Evolutionary conservation across 2,888 invertebrate genomes (phyloP).

Genomic region (Mythimna loreyi): DNA sequence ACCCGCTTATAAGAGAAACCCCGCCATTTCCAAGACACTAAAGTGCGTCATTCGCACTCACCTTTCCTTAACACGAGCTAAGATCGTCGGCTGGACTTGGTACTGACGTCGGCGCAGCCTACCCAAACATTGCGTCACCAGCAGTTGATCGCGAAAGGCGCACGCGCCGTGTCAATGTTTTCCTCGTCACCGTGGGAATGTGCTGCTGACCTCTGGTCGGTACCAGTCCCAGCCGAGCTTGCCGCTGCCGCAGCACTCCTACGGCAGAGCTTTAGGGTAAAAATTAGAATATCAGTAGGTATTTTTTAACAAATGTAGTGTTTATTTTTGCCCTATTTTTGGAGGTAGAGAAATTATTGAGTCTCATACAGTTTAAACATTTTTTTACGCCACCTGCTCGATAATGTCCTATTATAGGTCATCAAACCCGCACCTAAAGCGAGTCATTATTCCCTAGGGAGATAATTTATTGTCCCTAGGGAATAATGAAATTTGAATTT

Average conservation of each 20-base stretch:
- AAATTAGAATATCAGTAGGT: too few relatives aligned
- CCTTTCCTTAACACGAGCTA: conserved; percentile 30
- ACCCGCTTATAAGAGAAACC: conserved; percentile 11
- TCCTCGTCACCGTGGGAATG: conserved; percentile 4
- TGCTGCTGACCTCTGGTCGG: background rate
- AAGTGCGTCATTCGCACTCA: conserved; percentile 31
- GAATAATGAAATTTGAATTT: too few relatives aligned
- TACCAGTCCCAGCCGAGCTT: background rate
- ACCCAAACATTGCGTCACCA: conserved; percentile 5
- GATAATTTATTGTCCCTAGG: too few relatives aligned
- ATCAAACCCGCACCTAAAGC: too few relatives aligned
- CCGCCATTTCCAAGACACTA: conserved; percentile 1
- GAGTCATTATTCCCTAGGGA: too few relatives aligned
- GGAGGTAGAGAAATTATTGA: too few relatives aligned
- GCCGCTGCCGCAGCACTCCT: background rate
- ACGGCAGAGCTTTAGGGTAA: background rate
- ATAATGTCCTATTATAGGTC: too few relatives aligned
- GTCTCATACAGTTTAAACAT: too few relatives aligned
- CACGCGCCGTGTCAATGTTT: conserved; percentile 14
- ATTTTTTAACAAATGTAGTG: too few relatives aligned
- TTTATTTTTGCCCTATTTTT: too few relatives aligned
- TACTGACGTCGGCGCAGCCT: conserved; percentile 20
- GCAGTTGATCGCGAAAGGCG: background rate
- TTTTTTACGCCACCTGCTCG: too few relatives aligned
- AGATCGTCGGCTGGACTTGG: conserved; percentile 16